Conservation (phyloP, 2,113 vertebrate genomes). For the Eublepharis macularius region DNA sequence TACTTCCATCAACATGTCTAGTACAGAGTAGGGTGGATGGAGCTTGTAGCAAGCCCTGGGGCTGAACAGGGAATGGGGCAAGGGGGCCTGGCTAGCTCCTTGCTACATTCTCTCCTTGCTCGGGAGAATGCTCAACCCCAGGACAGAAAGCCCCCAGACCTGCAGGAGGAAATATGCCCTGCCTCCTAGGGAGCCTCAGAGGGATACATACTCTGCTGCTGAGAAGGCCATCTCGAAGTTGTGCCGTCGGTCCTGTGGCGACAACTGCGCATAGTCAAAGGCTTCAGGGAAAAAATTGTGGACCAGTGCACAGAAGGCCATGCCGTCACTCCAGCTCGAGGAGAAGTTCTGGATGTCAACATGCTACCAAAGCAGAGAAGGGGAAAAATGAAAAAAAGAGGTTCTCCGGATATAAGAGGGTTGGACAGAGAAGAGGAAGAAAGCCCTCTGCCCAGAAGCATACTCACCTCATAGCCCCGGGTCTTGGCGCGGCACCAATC, state of each 20-base stretch:
- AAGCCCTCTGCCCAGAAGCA: rapidly evolving
- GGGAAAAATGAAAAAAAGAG: rapidly evolving
- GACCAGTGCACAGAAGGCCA: slow-evolving; percentile 97
- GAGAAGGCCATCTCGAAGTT: slow-evolving; percentile 98
- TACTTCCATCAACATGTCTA: too few relatives aligned
- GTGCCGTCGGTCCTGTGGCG: slow-evolving; percentile 90
- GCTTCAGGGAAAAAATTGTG: slow-evolving; percentile 97
- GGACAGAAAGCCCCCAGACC: background rate
- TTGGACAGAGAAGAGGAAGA: too few relatives aligned
- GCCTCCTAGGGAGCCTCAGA: rapidly evolving
- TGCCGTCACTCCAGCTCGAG: slow-evolving; percentile 96
- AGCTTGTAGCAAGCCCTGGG: too few relatives aligned
- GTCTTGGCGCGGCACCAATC: slow-evolving; percentile 99
- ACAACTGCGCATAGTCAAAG: slow-evolving; percentile 91
- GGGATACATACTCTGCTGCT: slow-evolving; percentile 90
- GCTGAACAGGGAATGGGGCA: too few relatives aligned
- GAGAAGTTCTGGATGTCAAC: slow-evolving; percentile 99
- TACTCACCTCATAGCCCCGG: slow-evolving; percentile 90
- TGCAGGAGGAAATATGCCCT: background rate
- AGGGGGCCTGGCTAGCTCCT: too few relatives aligned
- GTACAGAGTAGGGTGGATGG: too few relatives aligned
- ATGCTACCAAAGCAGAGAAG: slow-evolving; percentile 71
- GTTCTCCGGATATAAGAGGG: background rate
- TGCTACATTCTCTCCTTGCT: too few relatives aligned
- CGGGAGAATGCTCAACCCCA: too few relatives aligned